Conservation (phyloP, 1,140 invertebrate species). For the Psilanteris sp. region DNA sequence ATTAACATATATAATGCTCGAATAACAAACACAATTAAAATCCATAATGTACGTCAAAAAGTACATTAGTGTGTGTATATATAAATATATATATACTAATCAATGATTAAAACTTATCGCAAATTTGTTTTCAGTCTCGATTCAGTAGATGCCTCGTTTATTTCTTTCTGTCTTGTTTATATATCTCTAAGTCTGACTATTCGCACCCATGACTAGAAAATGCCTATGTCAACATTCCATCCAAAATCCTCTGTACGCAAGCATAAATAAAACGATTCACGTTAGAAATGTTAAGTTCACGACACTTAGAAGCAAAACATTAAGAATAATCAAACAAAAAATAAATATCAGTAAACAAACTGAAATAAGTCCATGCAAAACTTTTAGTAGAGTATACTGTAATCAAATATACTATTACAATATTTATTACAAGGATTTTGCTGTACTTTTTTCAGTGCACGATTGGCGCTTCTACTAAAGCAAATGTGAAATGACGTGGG, state of each 20-base stretch:
- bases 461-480: conserved; percentile 21
- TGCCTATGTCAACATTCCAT: conserved; percentile 54
- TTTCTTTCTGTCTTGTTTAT: conserved; percentile 7
- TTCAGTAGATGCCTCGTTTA: conserved; percentile 2
- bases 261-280: conserved; percentile 51
- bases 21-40: conserved; percentile 5
- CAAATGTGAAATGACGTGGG: conserved; percentile 13
- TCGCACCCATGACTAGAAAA: conserved; percentile 38
- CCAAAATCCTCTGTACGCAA: conserved; percentile 61
- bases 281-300: conserved; percentile 45
- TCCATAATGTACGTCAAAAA: no score
- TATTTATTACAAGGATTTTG: not conserved
- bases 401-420: no score
- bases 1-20: conserved; percentile 2
- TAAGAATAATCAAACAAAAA: conserved; percentile 20
- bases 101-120: conserved; percentile 24
- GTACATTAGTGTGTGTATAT: no score
- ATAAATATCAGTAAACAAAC: conserved; percentile 3
- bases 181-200: conserved; percentile 11
- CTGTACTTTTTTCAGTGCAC: conserved; percentile 11
- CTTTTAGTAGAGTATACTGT: no score
- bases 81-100: conserved; percentile 25
- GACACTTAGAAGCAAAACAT: conserved; percentile 42
- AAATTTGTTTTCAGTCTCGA: conserved; percentile 39
- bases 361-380: conserved; percentile 9